Base-by-base conservation (phyloP, 1,140 invertebrate species). In the Diplogasteroides magnus region DNA sequence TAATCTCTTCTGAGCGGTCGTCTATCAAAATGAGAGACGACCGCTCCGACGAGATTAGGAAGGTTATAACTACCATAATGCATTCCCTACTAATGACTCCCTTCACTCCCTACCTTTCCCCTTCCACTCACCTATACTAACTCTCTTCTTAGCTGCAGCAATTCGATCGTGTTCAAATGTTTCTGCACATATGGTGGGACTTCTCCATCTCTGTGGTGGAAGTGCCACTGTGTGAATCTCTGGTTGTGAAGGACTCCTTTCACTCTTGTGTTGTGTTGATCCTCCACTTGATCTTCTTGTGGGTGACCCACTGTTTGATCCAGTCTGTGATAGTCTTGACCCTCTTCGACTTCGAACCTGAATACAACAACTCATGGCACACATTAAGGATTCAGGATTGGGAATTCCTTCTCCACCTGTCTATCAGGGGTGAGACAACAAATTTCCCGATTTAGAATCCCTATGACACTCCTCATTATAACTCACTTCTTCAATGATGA, bases 151-250 rank as follows among this genome's bases (percentile, higher is more conserved):
- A 1, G 72, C 72, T 23, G 72, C 72, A 15, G 61, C 29, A 19
- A 28, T 27, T 56, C 72, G 31, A 55, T 73, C 72, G 37, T 73
- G 72, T n/a, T 48, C 72, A 27, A 73, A 48, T 25, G 72, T 73
- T 29, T 73, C 72, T 56, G 72, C 72, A 67, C 72, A 73, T 57
- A 73, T 73, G 61, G 72, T 73, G 13, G 72, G 72, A 2, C 57
- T 61, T 66, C 72, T 11, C 72, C 72, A 73, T 71, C 72, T 71
- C 68, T 73, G 72, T 19, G 59, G 72, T 26, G 59, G 48, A 55
- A 64, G 65, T 29, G 69, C 68, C 32, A 69, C 61, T 31, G 62
- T 64, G 56, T 73, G 72, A 58, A 73, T 73, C 31, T 73, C 72
- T 28, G 72, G 72, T 68, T 73, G 72, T 27, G 68, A 71, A 31